Evolutionary conservation across 2,888 invertebrate genomes (phyloP).

Genomic region (Stenichneumon culpator): DNA sequence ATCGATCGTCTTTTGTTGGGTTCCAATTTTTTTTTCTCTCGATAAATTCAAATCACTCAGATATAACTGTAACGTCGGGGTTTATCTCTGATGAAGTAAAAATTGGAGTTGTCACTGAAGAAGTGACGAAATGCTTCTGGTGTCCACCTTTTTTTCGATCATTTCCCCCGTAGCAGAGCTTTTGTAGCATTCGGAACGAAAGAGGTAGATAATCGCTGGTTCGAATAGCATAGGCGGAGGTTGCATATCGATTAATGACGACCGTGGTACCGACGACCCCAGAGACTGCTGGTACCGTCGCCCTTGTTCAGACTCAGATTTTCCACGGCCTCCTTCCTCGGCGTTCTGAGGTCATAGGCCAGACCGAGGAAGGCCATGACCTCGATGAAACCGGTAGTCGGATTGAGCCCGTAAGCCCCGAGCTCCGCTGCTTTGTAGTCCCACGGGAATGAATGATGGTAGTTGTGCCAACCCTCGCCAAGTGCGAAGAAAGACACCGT

Average conservation of each 20-base stretch:
- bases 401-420: conserved; percentile 79
- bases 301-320: conserved; percentile 77
- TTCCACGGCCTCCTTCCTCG: conserved; percentile 75
- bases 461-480: conserved; percentile 89
- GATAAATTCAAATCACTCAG: not conserved
- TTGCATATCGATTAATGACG: conserved; percentile 58
- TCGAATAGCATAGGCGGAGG: not conserved
- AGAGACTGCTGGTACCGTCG: conserved; percentile 79
- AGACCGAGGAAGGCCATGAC: conserved; percentile 80
- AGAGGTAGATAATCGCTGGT: not conserved
- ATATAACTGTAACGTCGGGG: not conserved
- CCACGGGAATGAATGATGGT: conserved; percentile 89
- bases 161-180: not conserved
- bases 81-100: not conserved
- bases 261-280: conserved; percentile 75
- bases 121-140: not conserved
- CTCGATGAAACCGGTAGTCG: conserved; percentile 80
- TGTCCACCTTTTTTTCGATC: not conserved
- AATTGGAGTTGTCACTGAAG: not conserved
- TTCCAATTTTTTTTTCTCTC: not conserved
- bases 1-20: not conserved
- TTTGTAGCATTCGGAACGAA: not conserved
- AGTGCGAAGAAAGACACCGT: conserved; percentile 85
- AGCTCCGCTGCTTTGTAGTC: conserved; percentile 83
- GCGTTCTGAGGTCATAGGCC: conserved; percentile 81